Base-by-base conservation (phyloP, 1,140 invertebrate species). In the Uloborus diversus region DNA sequence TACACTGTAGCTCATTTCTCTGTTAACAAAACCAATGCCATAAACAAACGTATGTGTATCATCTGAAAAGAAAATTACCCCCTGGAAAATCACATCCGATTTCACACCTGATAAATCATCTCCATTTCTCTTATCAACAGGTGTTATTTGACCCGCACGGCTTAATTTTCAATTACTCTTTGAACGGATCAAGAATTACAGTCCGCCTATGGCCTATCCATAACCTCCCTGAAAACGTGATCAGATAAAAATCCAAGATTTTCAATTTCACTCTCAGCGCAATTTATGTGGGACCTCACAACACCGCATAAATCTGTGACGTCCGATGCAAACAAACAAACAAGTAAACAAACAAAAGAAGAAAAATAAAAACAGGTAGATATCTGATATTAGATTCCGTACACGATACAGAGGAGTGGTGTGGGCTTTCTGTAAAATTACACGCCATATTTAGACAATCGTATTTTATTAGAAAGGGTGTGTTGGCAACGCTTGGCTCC, bases 191-290 rank as follows among this genome's bases (percentile, higher is more conserved):
- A n/a, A n/a, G n/a, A n/a, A n/a, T n/a, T n/a, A n/a, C n/a, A n/a
- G n/a, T n/a, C n/a, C n/a, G n/a, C n/a, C n/a, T n/a, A n/a, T n/a
- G n/a, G n/a, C n/a, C n/a, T n/a, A n/a, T n/a, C n/a, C n/a, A n/a
- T n/a, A n/a, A n/a, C n/a, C n/a, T n/a, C n/a, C n/a, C n/a, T n/a
- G 11, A 56, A 69, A 69, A 69, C 66, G 66, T 69, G 66, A 53
- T 56, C 20, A 69, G 51, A 69, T 69, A 69, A 56, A 69, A 13
- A 23, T 35, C 20, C 30, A 23, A 7, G 14, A 5, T 69, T 69
- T 69, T 69, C 66, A 69, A 69, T 69, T 69, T 56, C 32, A 28
- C 33, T 32, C 47, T 23, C 32, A 17, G 42, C 20, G 23, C 30
- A 56, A 56, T 69, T 69, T 56, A 56, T 20, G 47, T 28, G 28